Evolutionary conservation across 1,140 invertebrate genomes (phyloP).

Genomic region (Patella vulgata): DNA sequence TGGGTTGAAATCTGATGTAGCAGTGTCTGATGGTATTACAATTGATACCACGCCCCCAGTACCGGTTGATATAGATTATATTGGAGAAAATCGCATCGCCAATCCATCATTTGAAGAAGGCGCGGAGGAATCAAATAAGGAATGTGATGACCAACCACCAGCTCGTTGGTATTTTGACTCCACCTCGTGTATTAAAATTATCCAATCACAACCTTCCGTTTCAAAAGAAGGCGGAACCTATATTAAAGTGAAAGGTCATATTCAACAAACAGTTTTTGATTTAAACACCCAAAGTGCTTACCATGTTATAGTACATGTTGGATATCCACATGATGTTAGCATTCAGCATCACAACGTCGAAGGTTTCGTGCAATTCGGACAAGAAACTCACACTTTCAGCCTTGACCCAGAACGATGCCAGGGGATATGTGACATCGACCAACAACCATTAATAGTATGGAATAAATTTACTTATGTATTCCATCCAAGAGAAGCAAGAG

Average conservation of each 20-base stretch:
- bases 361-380: conserved; percentile 14
- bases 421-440: conserved; percentile 8
- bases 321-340: conserved; percentile 11
- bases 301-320: conserved; percentile 15
- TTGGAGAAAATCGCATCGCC: conserved; percentile 28
- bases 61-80: conserved; percentile 14
- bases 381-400: conserved; percentile 13
- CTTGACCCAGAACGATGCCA: conserved; percentile 15
- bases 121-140: conserved; percentile 11
- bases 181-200: conserved; percentile 2
- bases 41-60: conserved; percentile 41
- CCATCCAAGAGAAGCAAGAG: conserved; percentile 9
- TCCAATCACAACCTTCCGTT: not conserved
- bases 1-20: conserved; percentile 33
- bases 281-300: conserved; percentile 1
- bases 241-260: conserved; percentile 7
- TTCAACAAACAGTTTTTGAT: conserved; percentile 7
- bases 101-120: conserved; percentile 45
- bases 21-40: conserved; percentile 44
- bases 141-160: conserved; percentile 15
- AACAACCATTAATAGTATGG: conserved; percentile 24
- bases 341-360: conserved; percentile 15
- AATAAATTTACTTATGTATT: conserved; percentile 38
- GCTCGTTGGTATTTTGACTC: conserved; percentile 14
- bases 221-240: conserved; percentile 12